Percentiles rank a stretch among this genome's conserved stretches.
These are phyloP conservation scores for Rhopalosiphum nymphaeae DNA, from an alignment of 2,888 invertebrate species.

Conservation along the genomic window DNA sequence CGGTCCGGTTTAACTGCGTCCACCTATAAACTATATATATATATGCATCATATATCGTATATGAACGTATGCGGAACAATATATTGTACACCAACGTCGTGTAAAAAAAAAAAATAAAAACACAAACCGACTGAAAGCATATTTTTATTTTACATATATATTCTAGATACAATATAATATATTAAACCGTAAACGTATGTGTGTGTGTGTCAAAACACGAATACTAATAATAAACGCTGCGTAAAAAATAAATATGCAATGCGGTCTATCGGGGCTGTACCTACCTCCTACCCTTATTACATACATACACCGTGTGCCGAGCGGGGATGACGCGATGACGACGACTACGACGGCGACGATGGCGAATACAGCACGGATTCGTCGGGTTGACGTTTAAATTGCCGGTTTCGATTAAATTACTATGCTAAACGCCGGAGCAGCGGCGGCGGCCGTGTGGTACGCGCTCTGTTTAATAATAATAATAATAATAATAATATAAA, in stretches of 20 bases:
- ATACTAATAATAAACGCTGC: not conserved
- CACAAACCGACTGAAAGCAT: not conserved
- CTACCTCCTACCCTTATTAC: too few species aligned
- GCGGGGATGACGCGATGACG: not conserved
- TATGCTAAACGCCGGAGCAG: not conserved
- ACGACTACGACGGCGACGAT: not conserved
- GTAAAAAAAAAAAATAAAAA: not conserved
- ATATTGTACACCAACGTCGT: not conserved
- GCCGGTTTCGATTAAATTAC: slow-evolving; percentile 36
- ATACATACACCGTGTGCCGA: not conserved
- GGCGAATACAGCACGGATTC: not conserved
- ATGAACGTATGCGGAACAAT: not conserved
- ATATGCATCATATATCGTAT: not conserved
- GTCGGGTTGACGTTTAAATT: slow-evolving; percentile 50
- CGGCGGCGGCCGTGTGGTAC: not conserved
- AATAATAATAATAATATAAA: not conserved
- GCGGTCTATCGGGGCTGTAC: too few species aligned
- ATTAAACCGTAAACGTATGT: not conserved
- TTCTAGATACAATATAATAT: not conserved
- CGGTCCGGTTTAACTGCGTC: slow-evolving; percentile 48
- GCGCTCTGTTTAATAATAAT: not conserved
- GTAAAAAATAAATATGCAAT: not conserved
- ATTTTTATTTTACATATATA: not conserved
- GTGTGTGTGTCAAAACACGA: too few species aligned
- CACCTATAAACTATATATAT: not conserved